Percentiles rank a stretch among this genome's conserved stretches.
Conservation (phyloP, 2,113 vertebrate genomes). For the Gymnogyps californianus region DNA sequence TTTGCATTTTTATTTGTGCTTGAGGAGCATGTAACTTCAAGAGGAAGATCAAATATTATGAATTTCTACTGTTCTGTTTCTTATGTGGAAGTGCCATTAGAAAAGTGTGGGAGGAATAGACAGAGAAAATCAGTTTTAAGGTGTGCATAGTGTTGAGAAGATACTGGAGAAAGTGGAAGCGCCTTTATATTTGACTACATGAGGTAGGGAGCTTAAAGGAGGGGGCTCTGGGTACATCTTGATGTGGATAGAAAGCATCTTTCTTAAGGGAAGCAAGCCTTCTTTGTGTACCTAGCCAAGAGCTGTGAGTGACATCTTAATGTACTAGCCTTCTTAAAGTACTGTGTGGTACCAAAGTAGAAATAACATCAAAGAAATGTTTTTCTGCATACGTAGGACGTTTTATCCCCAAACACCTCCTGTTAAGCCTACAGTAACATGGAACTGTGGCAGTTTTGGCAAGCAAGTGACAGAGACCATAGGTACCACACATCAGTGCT, state of each 20-base stretch:
- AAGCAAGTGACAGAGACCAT: not conserved
- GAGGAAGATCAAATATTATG: not conserved
- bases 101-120: not conserved
- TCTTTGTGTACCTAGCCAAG: not conserved
- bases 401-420: not conserved
- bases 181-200: not conserved
- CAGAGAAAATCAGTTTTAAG: not conserved
- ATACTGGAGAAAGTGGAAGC: not conserved
- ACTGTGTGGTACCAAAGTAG: not conserved
- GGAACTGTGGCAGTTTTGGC: not conserved
- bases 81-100: not conserved
- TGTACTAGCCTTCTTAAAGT: not conserved
- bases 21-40: not conserved
- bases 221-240: not conserved
- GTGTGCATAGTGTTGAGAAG: not conserved
- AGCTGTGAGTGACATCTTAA: not conserved
- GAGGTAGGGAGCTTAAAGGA: not conserved
- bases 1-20: not conserved
- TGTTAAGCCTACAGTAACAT: not conserved
- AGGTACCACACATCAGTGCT: not conserved
- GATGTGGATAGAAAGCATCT: not conserved
- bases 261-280: not conserved
- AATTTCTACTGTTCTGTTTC: not conserved
- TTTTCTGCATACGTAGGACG: rapidly evolving
- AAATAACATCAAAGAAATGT: not conserved